Conservation (phyloP, 2,113 vertebrate genomes). For the Podocnemis expansa region DNA sequence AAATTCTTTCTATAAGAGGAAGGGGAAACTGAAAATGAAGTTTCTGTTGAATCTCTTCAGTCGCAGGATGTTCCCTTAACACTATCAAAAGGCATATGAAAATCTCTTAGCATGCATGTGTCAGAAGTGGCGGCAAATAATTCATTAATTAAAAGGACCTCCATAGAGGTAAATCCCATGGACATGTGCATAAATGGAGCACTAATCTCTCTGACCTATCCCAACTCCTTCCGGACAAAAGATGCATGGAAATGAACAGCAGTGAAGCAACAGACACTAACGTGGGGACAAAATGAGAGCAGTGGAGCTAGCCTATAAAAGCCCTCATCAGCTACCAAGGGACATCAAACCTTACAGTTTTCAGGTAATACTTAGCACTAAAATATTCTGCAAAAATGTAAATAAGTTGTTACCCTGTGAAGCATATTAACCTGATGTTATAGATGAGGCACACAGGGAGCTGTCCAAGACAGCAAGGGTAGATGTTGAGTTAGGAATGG, state of each 20-base stretch:
- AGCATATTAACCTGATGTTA: background rate
- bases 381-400: background rate
- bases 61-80: background rate
- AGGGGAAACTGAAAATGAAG: background rate
- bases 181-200: background rate
- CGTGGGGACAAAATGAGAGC: background rate
- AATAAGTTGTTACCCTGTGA: background rate
- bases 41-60: background rate
- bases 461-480: background rate
- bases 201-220: background rate
- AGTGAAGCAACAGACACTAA: accelerated
- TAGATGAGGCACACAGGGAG: background rate
- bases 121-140: background rate
- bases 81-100: background rate
- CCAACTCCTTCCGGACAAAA: background rate
- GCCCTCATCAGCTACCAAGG: background rate
- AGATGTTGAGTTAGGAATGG: background rate
- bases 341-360: background rate
- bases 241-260: background rate
- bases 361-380: background rate
- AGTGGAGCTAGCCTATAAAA: background rate
- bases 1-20: background rate
- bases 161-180: background rate
- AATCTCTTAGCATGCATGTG: background rate
- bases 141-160: background rate